These are phyloP conservation scores for Camelus bactrianus DNA, from an alignment of 2,113 vertebrate genomes.

Conservation along the genomic window DNA sequence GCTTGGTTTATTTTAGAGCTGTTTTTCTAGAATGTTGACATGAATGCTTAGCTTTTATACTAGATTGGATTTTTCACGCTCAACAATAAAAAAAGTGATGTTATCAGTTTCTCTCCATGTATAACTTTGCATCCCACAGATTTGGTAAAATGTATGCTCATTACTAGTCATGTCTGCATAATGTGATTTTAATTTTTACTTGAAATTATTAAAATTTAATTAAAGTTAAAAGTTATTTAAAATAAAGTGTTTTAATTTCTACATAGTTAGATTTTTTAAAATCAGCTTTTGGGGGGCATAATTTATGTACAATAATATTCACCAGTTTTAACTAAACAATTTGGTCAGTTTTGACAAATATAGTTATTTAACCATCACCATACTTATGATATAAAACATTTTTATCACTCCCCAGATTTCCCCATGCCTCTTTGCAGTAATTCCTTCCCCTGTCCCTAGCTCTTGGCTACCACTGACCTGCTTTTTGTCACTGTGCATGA, in stretches of 20 bases:
- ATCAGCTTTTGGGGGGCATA: not conserved
- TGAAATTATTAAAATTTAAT: not conserved
- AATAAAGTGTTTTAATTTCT: not conserved
- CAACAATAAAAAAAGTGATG: not conserved
- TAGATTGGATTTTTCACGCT: not conserved
- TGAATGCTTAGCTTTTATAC: not conserved
- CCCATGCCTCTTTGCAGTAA: not conserved
- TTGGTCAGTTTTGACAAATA: not conserved
- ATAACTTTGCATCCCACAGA: not conserved
- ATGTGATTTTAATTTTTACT: not conserved
- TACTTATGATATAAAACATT: not conserved
- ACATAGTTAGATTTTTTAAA: not conserved
- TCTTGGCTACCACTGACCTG: not conserved
- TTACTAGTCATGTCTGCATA: constrained; percentile 1
- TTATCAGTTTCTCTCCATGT: not conserved
- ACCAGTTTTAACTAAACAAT: not conserved
- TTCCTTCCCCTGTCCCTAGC: not conserved
- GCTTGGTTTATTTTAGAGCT: not conserved
- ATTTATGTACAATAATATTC: not conserved
- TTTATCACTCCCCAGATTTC: not conserved
- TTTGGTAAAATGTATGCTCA: not conserved
- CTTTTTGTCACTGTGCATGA: not conserved
- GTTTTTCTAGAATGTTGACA: not conserved
- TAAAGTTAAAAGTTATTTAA: not conserved
- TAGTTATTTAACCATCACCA: not conserved